These are phyloP conservation scores for Rhizoglyphus robini DNA, from an alignment of 1,140 invertebrate species.

Conservation along the genomic window DNA sequence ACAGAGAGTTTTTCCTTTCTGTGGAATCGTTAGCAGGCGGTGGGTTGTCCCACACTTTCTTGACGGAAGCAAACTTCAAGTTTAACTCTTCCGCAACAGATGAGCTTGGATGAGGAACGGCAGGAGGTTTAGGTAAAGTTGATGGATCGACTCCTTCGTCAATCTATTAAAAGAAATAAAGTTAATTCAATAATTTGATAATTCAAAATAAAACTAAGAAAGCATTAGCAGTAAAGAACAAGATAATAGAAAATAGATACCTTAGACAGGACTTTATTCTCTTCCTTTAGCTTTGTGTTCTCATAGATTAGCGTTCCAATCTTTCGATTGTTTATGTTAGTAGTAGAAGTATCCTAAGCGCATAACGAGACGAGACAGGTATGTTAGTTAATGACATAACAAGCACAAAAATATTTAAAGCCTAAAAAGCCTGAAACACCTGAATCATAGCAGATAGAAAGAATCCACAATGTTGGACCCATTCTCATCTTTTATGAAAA, in stretches of 20 bases:
- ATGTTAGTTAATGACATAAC: neutral
- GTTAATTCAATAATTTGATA: neutral
- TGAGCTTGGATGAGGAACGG: neutral
- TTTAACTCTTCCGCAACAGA: conserved; percentile 68
- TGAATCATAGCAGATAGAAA: conserved; percentile 41
- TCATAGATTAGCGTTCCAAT: conserved; percentile 65
- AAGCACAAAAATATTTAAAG: neutral
- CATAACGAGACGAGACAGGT: neutral
- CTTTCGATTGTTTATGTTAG: conserved; percentile 1
- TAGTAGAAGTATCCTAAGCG: neutral
- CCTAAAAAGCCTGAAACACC: conserved; percentile 34
- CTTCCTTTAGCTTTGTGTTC: conserved; percentile 61
- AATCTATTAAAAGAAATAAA: neutral
- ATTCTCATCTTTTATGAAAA: conserved; percentile 11
- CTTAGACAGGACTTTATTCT: conserved; percentile 26
- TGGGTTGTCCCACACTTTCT: conserved; percentile 70
- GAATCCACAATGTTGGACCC: too few species aligned
- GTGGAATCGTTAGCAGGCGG: conserved; percentile 28
- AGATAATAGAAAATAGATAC: neutral
- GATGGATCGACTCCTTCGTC: neutral
- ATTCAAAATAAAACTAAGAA: neutral
- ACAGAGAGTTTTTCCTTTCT: conserved; percentile 4
- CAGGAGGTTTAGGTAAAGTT: neutral
- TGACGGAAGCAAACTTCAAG: conserved; percentile 83
- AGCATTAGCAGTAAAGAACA: neutral